A percentile compares a stretch with the other conserved stretches of the same genome.
These are phyloP conservation scores for Clusia tigrina DNA, from an alignment of 2,888 invertebrate species.

Conservation along the genomic window DNA sequence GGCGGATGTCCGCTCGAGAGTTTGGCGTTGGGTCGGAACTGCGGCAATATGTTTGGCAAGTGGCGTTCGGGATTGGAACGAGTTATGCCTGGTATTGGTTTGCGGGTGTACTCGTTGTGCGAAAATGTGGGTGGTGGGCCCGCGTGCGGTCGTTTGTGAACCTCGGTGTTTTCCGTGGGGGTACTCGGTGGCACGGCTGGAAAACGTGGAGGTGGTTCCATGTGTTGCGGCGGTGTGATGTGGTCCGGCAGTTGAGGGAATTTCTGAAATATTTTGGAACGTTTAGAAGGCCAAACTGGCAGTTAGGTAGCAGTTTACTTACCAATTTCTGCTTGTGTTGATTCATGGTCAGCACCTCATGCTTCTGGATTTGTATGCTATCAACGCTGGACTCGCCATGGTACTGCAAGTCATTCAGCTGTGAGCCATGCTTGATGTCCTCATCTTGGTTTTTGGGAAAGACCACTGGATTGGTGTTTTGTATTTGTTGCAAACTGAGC, in stretches of 20 bases:
- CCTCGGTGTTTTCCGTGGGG: too few relatives aligned
- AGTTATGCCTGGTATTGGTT: conserved; percentile 47
- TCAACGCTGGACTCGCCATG: conserved; percentile 21
- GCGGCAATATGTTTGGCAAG: conserved; percentile 75
- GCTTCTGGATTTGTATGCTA: conserved; percentile 56
- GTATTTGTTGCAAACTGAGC: conserved; percentile 56
- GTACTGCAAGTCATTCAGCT: conserved; percentile 28
- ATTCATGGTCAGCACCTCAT: conserved; percentile 58
- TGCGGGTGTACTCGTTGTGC: conserved; percentile 57
- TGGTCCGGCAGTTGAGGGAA: conserved; percentile 53
- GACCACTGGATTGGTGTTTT: conserved; percentile 54
- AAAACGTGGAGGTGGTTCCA: conserved; percentile 57
- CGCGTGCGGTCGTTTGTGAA: conserved; percentile 36
- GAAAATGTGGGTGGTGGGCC: conserved; percentile 37
- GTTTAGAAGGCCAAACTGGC: neutral
- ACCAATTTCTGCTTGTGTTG: conserved; percentile 59
- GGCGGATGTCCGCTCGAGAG: conserved; percentile 65
- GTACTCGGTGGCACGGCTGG: conserved; percentile 43
- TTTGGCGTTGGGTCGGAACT: conserved; percentile 75
- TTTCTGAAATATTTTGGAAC: conserved; percentile 32
- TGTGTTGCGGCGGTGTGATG: conserved; percentile 64
- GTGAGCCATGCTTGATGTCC: conserved; percentile 7
- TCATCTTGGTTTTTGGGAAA: conserved; percentile 55
- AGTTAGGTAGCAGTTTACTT: conserved; percentile 23
- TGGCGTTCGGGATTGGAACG: conserved; percentile 51